Evolutionary conservation across 2,113 vertebrate species (phyloP).

Genomic region (Ardeotis arabs): DNA sequence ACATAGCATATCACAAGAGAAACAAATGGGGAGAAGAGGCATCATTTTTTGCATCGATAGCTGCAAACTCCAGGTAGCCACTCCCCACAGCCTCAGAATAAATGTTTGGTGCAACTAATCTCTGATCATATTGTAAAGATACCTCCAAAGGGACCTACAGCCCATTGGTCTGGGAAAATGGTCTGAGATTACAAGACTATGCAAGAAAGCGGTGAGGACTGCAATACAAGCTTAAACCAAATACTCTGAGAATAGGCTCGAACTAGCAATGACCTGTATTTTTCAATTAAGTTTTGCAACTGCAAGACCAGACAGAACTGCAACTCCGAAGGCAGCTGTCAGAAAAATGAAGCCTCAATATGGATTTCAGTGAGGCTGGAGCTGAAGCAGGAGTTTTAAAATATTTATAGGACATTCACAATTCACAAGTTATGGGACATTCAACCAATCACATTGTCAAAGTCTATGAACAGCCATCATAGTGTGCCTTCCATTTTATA

Average conservation of each 20-base stretch:
- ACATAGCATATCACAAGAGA: background rate
- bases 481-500: background rate
- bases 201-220: background rate
- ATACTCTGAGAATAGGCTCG: accelerated
- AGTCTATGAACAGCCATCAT: background rate
- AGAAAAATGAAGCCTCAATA: conserved; percentile 12
- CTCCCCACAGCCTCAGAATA: background rate
- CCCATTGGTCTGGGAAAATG: background rate
- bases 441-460: background rate
- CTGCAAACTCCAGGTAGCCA: background rate
- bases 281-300: background rate
- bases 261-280: background rate
- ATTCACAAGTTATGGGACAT: background rate
- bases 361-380: conserved; percentile 13
- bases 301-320: background rate
- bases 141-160: background rate
- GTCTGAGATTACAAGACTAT: background rate
- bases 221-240: background rate
- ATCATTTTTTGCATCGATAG: background rate
- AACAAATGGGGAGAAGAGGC: background rate
- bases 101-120: background rate
- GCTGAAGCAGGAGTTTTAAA: conserved; percentile 31
- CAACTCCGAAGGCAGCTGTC: background rate
- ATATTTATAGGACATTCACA: conserved; percentile 49
- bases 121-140: background rate